Evolutionary conservation across 2,797 vertebrate species (phyloP), one percentile per base, ranked within the genome.

Genomic region (Xenopus petersii): DNA sequence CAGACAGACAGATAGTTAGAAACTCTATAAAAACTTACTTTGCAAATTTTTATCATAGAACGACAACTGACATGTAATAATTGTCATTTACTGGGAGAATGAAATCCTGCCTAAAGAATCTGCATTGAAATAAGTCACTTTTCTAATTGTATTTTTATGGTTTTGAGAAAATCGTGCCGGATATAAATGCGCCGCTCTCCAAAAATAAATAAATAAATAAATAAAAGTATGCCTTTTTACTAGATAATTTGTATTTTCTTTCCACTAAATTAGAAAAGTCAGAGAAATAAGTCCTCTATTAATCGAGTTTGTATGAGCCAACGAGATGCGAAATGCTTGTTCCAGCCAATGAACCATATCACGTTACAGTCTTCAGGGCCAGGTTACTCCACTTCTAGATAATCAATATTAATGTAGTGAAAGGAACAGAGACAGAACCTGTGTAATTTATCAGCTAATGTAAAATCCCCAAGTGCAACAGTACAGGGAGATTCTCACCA

Each of bases 211-310:
- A 15, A 51, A 13, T n/a, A n/a, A n/a, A n/a, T 51, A 51, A 51
- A 4, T 51, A 17, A 55, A 55, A 56, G 7, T 5, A 56, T 7
- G 15, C 15, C 1, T 56, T 56, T 56, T 7, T 17, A 51, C 11
- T 11, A 67, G 86, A 91, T 91, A 91, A 95, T 91, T 90, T 92
- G 92, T 92, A 91, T 90, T 92, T 93, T 93, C 88, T 93, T 92
- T 94, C 93, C 89, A 87, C 87, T 91, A 89, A 93, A 92, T 92
- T 93, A 93, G 86, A 70, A 88, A 91, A 93, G 91, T 91, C 91
- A 93, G 93, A 93, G 91, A 92, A 90, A 90, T 89, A 91, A 89
- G 81, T 13, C 88, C 88, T 87, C 92, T 93, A 93, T 94, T 94
- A 91, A 96, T 94, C 94, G 94, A 93, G 91, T 88, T 81, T 84